phyloP scores from a whole-genome alignment of 2,888 invertebrate genomes.

The Dusona sp. region DNA sequence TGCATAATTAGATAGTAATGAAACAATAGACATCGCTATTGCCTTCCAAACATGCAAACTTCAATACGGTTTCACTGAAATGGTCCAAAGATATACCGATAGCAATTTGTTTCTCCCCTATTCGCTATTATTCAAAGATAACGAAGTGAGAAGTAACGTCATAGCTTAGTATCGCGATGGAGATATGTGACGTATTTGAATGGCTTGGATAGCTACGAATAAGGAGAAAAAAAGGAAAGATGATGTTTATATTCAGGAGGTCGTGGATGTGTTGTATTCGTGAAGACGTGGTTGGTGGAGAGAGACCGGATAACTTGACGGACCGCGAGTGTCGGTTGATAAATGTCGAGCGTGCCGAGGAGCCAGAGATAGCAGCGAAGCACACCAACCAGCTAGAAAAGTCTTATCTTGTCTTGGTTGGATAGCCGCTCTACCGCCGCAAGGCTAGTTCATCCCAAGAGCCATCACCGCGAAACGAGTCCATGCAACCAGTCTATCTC shows the following conservation, averaged over 20 bases:
- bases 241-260: slow-evolving; percentile 14
- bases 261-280: slow-evolving; percentile 1
- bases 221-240: slow-evolving; percentile 7
- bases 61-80: not conserved
- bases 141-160: slow-evolving; percentile 8
- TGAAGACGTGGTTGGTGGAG: slow-evolving; percentile 15
- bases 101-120: not conserved
- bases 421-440: slow-evolving; percentile 49
- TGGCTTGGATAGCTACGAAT: not conserved
- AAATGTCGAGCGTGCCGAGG: slow-evolving; percentile 67
- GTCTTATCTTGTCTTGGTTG: slow-evolving; percentile 67
- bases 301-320: slow-evolving; percentile 52
- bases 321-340: slow-evolving; percentile 61
- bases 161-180: not conserved
- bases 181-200: not conserved
- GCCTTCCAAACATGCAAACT: not conserved
- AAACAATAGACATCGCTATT: not conserved
- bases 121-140: slow-evolving; percentile 8
- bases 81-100: not conserved
- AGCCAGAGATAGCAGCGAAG: slow-evolving; percentile 48
- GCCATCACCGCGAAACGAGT: slow-evolving; percentile 68
- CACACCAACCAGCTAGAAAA: slow-evolving; percentile 56
- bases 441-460: slow-evolving; percentile 61
- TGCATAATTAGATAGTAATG: not conserved
- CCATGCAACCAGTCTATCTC: slow-evolving; percentile 62